Percentiles rank a stretch among this genome's conserved stretches.
Conservation (phyloP, 2,888 invertebrate species). For the Coelopa pilipes region DNA sequence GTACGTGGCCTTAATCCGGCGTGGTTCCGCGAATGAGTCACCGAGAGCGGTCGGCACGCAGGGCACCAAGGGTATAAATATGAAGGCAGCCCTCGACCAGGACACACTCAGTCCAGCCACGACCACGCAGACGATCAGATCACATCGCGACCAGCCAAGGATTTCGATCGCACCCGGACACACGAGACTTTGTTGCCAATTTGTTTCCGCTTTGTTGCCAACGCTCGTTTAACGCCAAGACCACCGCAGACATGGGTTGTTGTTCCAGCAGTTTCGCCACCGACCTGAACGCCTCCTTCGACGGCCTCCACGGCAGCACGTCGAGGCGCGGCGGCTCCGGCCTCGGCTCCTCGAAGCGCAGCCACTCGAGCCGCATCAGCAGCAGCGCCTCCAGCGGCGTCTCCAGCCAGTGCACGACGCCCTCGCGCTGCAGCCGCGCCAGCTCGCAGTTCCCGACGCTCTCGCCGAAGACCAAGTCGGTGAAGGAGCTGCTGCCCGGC, state of each 20-base stretch:
- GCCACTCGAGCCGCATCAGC: conserved; percentile 44
- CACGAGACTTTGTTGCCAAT: not conserved
- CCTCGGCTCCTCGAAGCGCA: conserved; percentile 39
- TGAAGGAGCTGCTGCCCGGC: conserved; percentile 31
- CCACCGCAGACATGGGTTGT: conserved; percentile 58
- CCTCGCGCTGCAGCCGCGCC: conserved; percentile 33
- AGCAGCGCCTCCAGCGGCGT: conserved; percentile 43
- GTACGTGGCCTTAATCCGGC: not conserved
- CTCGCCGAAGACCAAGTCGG: not conserved
- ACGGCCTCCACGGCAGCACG: conserved; percentile 34
- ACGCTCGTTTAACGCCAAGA: too few relatives aligned
- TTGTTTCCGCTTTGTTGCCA: too few relatives aligned
- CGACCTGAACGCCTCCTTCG: conserved; percentile 31
- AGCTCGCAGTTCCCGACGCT: conserved; percentile 16
- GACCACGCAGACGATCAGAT: not conserved
- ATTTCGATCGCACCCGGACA: too few relatives aligned
- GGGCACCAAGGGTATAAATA: conserved; percentile 12
- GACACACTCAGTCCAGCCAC: not conserved
- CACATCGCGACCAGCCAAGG: not conserved
- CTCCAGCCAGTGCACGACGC: conserved; percentile 46
- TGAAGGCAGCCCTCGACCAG: not conserved
- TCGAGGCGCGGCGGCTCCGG: conserved; percentile 19
- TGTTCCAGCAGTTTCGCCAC: conserved; percentile 49
- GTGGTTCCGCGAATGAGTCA: conserved; percentile 22
- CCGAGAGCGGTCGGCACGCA: not conserved